Base-by-base conservation (phyloP, 1,140 invertebrate species). In the Plodia interpunctella region DNA sequence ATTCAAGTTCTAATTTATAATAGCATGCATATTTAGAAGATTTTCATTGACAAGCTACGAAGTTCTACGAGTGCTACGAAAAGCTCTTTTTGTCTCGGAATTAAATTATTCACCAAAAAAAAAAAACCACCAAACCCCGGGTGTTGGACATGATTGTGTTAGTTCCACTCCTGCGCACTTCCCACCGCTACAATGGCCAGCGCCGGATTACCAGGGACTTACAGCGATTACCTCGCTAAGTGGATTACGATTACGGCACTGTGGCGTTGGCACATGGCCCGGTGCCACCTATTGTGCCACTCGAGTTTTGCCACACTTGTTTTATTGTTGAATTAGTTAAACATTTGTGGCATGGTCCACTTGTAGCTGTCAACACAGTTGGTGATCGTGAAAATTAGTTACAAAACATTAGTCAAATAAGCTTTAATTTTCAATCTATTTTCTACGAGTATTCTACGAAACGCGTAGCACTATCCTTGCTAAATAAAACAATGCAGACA, bases 211-310 rank as follows among this genome's bases (percentile, higher is more conserved):
- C 52, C 19, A 13, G 10, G 51, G 63, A 60, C 60, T 65, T 55
- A 49, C 55, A 44, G 38, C 38, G 38, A 44, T 44, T 44, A 44
- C 44, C 15, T 8, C n/a, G 52, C 19, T 65, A 60, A 65, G 63
- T 65, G 63, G 63, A 65, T 65, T 65, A 65, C 38, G 21, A 65
- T 65, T 65, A 65, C 28, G 21, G 18, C 19, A 30, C 64, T 68
- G 66, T 72, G 70, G 64, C 61, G 57, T 25, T 72, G 70, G 64
- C 61, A 59, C 32, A 38, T 65, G 67, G 63, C 60, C 66, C 61
- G 63, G 58, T 61, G 63, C 38, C 57, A 35, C 28, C 11, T 35
- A 55, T 35, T 55, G 28, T 55, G 38, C 38, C 38, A 15, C 38
- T 44, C 38, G 38, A 44, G 38, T 5, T 44, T 9, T 15, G 5